phyloP scores from a whole-genome alignment of 2,888 invertebrate genomes.

The Philhelius pedissequus region DNA sequence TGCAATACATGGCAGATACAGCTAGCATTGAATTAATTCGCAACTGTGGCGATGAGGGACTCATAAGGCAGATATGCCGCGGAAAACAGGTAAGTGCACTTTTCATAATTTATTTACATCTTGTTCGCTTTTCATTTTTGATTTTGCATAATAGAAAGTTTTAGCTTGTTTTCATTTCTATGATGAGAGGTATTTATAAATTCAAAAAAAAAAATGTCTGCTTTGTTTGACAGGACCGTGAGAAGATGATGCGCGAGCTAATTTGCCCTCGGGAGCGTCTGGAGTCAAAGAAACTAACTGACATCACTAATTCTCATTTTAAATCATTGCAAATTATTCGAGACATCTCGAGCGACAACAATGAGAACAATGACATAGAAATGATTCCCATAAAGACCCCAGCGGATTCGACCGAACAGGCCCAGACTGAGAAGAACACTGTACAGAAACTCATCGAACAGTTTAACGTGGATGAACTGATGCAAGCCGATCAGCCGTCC shows the following conservation, averaged over 20 bases:
- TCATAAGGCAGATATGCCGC: slow-evolving; percentile 86
- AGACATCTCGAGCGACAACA: slow-evolving; percentile 76
- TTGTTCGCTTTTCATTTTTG: not conserved
- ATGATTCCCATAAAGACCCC: slow-evolving; percentile 70
- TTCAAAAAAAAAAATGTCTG: slow-evolving; percentile 2
- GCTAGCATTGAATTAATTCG: slow-evolving; percentile 87
- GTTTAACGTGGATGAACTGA: slow-evolving; percentile 76
- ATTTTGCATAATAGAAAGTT: not conserved
- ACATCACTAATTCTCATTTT: slow-evolving; percentile 77
- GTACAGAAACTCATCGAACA: slow-evolving; percentile 74
- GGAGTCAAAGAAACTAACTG: slow-evolving; percentile 76
- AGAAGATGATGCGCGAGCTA: slow-evolving; percentile 73
- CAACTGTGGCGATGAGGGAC: slow-evolving; percentile 87
- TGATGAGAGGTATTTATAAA: not conserved
- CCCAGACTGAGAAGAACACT: slow-evolving; percentile 72
- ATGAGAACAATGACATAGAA: slow-evolving; percentile 78
- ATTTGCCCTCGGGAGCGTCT: slow-evolving; percentile 76
- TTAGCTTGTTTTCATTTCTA: not conserved
- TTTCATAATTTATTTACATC: slow-evolving; percentile 8
- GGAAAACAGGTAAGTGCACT: slow-evolving; percentile 83
- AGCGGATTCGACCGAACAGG: slow-evolving; percentile 70
- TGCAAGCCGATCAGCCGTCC: slow-evolving; percentile 76
- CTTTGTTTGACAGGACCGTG: slow-evolving; percentile 73
- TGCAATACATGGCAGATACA: slow-evolving; percentile 87
- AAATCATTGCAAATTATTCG: slow-evolving; percentile 77